Conservation (phyloP, 2,797 vertebrate genomes). For the Dallia pectoralis region DNA sequence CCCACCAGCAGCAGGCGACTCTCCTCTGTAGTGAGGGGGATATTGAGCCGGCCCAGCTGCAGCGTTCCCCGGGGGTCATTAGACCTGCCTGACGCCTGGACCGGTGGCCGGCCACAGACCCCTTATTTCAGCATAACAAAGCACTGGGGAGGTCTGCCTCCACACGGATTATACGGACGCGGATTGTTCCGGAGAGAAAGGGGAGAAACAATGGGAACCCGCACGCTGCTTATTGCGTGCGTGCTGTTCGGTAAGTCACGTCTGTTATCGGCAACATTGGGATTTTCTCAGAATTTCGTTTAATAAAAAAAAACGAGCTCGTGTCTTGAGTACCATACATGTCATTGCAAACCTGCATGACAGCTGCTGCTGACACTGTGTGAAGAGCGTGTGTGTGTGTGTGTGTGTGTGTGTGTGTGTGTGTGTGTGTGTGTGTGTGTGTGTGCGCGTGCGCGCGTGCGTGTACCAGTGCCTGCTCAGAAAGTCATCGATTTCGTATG, state of each 20-base stretch:
- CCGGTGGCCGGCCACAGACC: constrained; percentile 18
- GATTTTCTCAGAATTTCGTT: neutral
- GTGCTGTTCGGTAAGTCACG: constrained; percentile 73
- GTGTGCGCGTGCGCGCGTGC: neutral
- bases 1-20: constrained; percentile 28
- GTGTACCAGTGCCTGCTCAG: neutral
- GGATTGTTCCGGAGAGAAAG: constrained; percentile 47
- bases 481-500: neutral
- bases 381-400: constrained; percentile 15
- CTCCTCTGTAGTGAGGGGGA: constrained; percentile 30
- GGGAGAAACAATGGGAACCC: constrained; percentile 70
- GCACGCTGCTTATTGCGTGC: constrained; percentile 64
- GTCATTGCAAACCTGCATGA: constrained; percentile 31
- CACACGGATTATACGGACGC: constrained; percentile 50
- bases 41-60: constrained; percentile 28
- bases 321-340: constrained; percentile 14
- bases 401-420: neutral
- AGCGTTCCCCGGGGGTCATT: constrained; percentile 17
- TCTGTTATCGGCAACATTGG: neutral
- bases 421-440: constrained; percentile 3
- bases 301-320: neutral
- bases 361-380: constrained; percentile 12
- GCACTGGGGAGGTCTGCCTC: neutral
- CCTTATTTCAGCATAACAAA: constrained; percentile 5
- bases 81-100: constrained; percentile 21